Evolutionary conservation across 35 echinoderm and acorn worm species (phyloP).

Genomic region (Holothuria glaberrima): DNA sequence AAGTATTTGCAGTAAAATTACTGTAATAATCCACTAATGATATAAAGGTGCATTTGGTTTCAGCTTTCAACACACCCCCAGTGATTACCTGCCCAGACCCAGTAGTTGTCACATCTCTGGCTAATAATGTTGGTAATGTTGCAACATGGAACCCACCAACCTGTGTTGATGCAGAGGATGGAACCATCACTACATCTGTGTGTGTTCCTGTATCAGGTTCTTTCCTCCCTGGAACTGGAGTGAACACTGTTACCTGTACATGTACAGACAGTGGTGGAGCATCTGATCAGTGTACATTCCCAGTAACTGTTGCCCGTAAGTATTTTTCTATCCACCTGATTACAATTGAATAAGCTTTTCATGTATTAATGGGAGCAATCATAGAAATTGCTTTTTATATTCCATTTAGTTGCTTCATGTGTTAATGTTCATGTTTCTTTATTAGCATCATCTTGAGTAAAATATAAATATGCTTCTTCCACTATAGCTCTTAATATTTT

Average conservation of each 20-base stretch:
- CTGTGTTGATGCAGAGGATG: constrained; percentile 7
- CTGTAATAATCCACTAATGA: too few relatives aligned
- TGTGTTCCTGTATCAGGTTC: not conserved
- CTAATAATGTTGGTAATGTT: not conserved
- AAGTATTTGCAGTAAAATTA: too few relatives aligned
- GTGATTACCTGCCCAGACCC: not conserved
- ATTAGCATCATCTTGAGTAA: too few relatives aligned
- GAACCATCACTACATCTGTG: not conserved
- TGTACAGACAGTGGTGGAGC: not conserved
- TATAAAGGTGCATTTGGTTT: too few relatives aligned
- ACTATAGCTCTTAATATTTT: too few relatives aligned
- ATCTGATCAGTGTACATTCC: not conserved
- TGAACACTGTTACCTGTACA: not conserved
- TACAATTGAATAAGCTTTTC: too few relatives aligned
- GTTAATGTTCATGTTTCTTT: too few relatives aligned
- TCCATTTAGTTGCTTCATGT: too few relatives aligned
- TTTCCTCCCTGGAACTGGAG: not conserved
- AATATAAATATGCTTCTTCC: too few relatives aligned
- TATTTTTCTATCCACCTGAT: too few relatives aligned
- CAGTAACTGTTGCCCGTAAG: not conserved
- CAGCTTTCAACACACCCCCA: not conserved
- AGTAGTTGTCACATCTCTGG: not conserved
- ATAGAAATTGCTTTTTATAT: too few relatives aligned
- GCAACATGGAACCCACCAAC: not conserved
- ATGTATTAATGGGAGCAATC: too few relatives aligned